A percentile compares a stretch with the other conserved stretches of the same genome.
Evolutionary conservation across 2,888 invertebrate genomes (phyloP).

Genomic region (Drosophila stalkeri): DNA sequence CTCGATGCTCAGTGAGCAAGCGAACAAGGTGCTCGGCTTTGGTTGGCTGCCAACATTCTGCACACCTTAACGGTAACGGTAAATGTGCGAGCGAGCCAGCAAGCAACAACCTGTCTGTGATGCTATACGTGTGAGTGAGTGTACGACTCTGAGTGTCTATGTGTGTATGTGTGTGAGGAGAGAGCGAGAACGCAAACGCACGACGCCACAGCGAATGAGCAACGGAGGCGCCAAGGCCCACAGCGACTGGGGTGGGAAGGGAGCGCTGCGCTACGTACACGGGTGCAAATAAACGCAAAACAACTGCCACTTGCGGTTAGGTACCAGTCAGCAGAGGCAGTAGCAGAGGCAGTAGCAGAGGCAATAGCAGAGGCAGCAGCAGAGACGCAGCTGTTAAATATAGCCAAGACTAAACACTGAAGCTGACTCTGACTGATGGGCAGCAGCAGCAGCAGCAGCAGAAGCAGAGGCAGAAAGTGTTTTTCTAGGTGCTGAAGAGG

Average conservation of each 20-base stretch:
- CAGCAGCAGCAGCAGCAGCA: conserved; percentile 1
- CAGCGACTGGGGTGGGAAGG: neutral
- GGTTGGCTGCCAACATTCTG: conserved; percentile 84
- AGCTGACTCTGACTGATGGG: conserved; percentile 49
- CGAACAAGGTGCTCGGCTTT: conserved; percentile 82
- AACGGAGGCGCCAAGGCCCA: conserved; percentile 46
- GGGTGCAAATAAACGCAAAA: conserved; percentile 61
- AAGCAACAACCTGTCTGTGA: conserved; percentile 73
- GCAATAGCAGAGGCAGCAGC: conserved; percentile 17
- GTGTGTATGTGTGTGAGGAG: conserved; percentile 41
- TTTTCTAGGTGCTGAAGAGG: neutral
- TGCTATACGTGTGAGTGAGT: conserved; percentile 33
- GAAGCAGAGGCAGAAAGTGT: neutral
- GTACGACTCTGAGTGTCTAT: conserved; percentile 13
- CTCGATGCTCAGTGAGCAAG: conserved; percentile 53
- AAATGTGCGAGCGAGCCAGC: conserved; percentile 72
- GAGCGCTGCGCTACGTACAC: conserved; percentile 8
- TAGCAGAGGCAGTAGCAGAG: conserved; percentile 21
- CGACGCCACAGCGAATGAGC: conserved; percentile 75
- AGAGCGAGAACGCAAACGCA: conserved; percentile 73
- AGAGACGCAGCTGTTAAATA: conserved; percentile 38
- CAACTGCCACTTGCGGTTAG: conserved; percentile 82
- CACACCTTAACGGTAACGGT: conserved; percentile 82
- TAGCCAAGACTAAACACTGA: conserved; percentile 27
- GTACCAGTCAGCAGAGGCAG: conserved; percentile 38